phyloP scores from a whole-genome alignment of 2,113 vertebrate species.

The Daubentonia madagascariensis region DNA sequence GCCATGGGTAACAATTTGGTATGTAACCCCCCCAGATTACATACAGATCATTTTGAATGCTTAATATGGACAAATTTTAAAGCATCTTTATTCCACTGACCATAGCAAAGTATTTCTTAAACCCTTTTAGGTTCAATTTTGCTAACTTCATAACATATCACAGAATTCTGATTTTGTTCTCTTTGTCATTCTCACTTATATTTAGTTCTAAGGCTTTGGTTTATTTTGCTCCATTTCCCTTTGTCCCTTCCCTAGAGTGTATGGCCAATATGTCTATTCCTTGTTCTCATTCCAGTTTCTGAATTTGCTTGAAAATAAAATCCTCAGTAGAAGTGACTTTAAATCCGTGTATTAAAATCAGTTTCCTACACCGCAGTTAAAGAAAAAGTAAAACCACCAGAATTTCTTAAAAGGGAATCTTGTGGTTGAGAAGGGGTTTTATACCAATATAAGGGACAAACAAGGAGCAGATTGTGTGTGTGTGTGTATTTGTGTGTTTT shows the following conservation, averaged over 20 bases:
- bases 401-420: neutral
- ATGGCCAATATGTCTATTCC: neutral
- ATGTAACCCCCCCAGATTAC: neutral
- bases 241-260: neutral
- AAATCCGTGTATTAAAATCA: neutral
- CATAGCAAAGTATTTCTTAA: neutral
- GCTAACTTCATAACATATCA: neutral
- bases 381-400: neutral
- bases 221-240: neutral
- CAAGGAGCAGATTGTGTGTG: neutral
- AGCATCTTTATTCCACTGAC: neutral
- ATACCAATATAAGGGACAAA: neutral
- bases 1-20: neutral
- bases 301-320: slow-evolving; percentile 16
- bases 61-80: neutral
- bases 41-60: slow-evolving; percentile 19
- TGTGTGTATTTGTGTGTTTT: neutral
- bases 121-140: neutral
- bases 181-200: neutral
- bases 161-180: neutral
- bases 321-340: neutral
- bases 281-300: neutral
- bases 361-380: neutral
- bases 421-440: neutral
- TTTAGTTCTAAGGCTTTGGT: neutral